Percentiles rank a stretch among this genome's conserved stretches.
phyloP scores from a whole-genome alignment of 1,140 invertebrate species.

The Polypedilum vanderplanki region DNA sequence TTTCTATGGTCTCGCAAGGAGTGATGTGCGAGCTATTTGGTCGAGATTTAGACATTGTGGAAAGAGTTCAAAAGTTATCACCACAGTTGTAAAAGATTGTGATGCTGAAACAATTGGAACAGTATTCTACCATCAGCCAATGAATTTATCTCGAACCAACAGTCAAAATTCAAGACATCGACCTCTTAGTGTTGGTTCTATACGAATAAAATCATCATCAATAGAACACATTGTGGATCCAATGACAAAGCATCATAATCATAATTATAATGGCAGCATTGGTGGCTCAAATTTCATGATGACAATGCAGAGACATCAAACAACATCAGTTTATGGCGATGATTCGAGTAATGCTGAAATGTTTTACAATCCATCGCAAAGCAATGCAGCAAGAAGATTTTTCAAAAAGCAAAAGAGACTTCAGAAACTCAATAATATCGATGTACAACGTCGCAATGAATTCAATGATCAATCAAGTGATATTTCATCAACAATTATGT shows the following conservation, averaged over 20 bases:
- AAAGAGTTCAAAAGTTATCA: constrained; percentile 45
- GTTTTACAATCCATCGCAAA: constrained; percentile 90
- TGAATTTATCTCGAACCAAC: constrained; percentile 51
- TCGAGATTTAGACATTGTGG: constrained; percentile 39
- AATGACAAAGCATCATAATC: constrained; percentile 44
- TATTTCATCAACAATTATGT: constrained; percentile 47
- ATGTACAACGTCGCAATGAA: constrained; percentile 52
- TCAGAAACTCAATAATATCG: constrained; percentile 67
- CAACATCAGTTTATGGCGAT: constrained; percentile 30
- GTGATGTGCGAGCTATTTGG: constrained; percentile 73
- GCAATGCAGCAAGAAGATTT: constrained; percentile 83
- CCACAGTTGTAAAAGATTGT: constrained; percentile 47
- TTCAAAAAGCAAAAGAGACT: constrained; percentile 79
- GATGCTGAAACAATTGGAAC: constrained; percentile 45
- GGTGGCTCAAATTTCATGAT: constrained; percentile 54
- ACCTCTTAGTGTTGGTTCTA: constrained; percentile 43
- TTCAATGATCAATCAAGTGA: constrained; percentile 55
- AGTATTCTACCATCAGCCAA: constrained; percentile 34
- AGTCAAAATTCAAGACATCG: constrained; percentile 53
- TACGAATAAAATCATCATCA: constrained; percentile 41
- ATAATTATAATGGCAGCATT: too few relatives aligned
- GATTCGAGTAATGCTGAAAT: constrained; percentile 58
- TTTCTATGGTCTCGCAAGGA: constrained; percentile 77
- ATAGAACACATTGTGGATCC: constrained; percentile 37
- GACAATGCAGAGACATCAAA: constrained; percentile 37